These are phyloP conservation scores for Oreotrochilus melanogaster DNA, from an alignment of 2,113 vertebrate genomes.

Conservation along the genomic window DNA sequence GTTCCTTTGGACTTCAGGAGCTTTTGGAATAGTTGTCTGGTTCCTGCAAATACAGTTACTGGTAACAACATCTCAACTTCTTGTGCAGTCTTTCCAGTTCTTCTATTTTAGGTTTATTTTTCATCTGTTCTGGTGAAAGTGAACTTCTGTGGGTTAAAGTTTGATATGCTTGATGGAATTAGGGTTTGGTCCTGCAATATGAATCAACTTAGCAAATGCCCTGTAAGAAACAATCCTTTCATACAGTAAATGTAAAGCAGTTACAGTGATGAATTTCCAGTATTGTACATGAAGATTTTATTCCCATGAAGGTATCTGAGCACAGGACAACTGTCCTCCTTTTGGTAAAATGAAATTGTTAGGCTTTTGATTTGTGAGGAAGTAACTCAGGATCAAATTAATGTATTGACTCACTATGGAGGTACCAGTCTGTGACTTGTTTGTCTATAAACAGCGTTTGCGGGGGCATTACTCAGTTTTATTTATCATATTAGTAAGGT, in stretches of 20 bases:
- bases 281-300: neutral
- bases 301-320: neutral
- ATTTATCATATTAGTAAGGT: neutral
- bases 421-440: neutral
- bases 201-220: neutral
- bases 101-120: neutral
- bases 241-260: neutral
- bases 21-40: neutral
- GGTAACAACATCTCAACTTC: neutral
- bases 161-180: neutral
- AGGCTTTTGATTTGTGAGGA: neutral
- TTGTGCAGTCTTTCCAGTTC: neutral
- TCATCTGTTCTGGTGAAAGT: neutral
- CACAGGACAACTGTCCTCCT: neutral
- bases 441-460: neutral
- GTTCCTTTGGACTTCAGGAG: neutral
- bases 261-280: neutral
- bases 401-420: neutral
- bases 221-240: neutral
- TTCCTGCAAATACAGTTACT: neutral
- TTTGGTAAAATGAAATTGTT: neutral
- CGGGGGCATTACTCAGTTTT: neutral
- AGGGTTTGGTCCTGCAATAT: neutral
- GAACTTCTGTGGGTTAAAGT: neutral
- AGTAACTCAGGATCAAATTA: neutral